phyloP scores from a whole-genome alignment of 2,888 invertebrate genomes.

The Uropetala carovei region DNA sequence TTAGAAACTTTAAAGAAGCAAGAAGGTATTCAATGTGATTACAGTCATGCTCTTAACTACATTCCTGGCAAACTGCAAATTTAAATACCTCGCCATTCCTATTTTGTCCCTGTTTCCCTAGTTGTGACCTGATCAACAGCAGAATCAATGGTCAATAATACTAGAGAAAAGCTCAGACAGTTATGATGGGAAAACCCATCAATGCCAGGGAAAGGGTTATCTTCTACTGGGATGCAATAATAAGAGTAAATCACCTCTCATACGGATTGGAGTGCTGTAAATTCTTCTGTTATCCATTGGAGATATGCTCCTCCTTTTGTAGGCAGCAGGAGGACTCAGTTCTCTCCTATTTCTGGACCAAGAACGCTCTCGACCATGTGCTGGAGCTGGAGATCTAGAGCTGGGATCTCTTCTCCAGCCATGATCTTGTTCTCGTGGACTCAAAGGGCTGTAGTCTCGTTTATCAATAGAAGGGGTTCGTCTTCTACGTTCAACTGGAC shows the following conservation, averaged over 20 bases:
- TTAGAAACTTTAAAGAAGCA: too few species aligned
- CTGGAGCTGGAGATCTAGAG: conserved; percentile 1
- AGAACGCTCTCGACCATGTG: conserved; percentile 33
- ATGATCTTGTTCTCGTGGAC: conserved; percentile 2
- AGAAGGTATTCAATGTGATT: too few species aligned
- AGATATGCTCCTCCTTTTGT: conserved; percentile 45
- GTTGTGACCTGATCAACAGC: too few species aligned
- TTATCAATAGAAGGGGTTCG: not conserved
- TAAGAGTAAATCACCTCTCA: conserved; percentile 23
- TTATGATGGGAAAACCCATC: too few species aligned
- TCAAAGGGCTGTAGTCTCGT: conserved; percentile 13
- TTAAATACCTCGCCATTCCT: too few species aligned
- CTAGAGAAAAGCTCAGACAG: too few species aligned
- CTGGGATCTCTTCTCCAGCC: conserved; percentile 39
- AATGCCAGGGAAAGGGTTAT: too few species aligned
- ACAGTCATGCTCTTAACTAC: too few species aligned
- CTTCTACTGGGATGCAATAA: not conserved
- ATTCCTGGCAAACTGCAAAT: too few species aligned
- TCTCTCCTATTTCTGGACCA: conserved; percentile 55
- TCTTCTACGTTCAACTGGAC: not conserved
- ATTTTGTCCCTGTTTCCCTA: too few species aligned
- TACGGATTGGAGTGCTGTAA: conserved; percentile 35
- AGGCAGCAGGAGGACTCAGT: conserved; percentile 49
- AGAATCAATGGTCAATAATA: too few species aligned
- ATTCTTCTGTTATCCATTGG: conserved; percentile 34